Evolutionary conservation across 2,888 invertebrate genomes (phyloP), one percentile per base, ranked within the genome.

Genomic region (Ormyrus thymus): DNA sequence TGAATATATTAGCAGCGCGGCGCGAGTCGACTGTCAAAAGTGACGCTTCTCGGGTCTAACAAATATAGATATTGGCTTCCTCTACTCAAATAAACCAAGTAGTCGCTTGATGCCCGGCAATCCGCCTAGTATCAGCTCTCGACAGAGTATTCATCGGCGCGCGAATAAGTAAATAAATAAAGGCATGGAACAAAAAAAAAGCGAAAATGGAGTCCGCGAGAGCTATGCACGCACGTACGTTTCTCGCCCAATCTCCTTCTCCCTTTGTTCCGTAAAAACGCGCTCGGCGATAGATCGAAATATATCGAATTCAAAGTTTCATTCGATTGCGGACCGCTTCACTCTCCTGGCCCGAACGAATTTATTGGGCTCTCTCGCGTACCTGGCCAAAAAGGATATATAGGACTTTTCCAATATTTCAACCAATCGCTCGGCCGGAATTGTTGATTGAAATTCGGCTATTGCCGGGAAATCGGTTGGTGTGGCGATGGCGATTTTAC

Each of bases 321-420:
- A 78, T 80, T 82, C 81, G 81, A 81, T 80, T 80, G 71, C 81
- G 58, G 50, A 66, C 48, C 46, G 64, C 55, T 73, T 62, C 59
- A 78, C 73, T 65, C 64, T 71, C 51, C 48, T 64, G 15, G 29
- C 43, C 45, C 43, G 13, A 55, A 43, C 70, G 50, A 80, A 80
- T 74, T 80, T 80, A 76, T 76, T 29, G 70, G 48, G 15, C 51
- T 29, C 29, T 29, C 29, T 53, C 64, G 61, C 73, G 10, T 64
- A 61, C 50, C 68, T 59, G 43, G 43, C 9, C n/a, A 29, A 55
- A 61, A 50, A 50, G 48, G 50, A 65, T 58, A 58, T 29, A 29
- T 7, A 46, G 43, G 51, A 66, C 66, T 77, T 66, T 66, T 61
- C 53, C 71, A 66, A 77, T 72, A 72, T 72, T 77, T 77, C 65